Evolutionary conservation across 1,140 invertebrate species (phyloP), one percentile per base, ranked within the genome.

Genomic region (Pseudomyrmex sp.): DNA sequence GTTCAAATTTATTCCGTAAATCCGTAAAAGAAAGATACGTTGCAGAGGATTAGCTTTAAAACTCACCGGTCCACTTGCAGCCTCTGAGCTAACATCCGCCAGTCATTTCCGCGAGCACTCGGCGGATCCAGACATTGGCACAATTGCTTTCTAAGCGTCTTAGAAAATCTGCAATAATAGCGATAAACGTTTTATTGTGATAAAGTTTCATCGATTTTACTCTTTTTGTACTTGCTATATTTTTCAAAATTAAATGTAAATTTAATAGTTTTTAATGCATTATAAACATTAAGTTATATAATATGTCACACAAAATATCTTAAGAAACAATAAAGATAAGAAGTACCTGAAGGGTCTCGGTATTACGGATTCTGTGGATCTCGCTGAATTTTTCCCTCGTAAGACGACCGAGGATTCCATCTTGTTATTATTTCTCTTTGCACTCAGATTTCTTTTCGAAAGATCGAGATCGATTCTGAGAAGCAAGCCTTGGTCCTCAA

Each of bases 61-160:
- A 48, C 92, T 94, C 92, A 97, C 96, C 98, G 97, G 95, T 99
- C 98, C 26, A 99, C 98, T 92, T 97, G 96, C 8, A 99, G 95
- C 91, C 97, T 96, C 91, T 98, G 96, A 46, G 98, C 98, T 63
- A 99, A 94, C 95, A 98, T 97, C 83, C 98, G 95, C 98, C 98
- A 99, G 92, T 99, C 98, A 92, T 98, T 99, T 20, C 98, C 98
- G 80, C 97, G 96, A 0, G 96, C 96, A 89, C 98, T 98, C 0
- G 98, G 98, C 23, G 98, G 97, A 95, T 99, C 98, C 75, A 99
- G 94, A 92, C 97, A 97, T 87, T 97, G 96, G 91, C 98, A 98
- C 35, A 99, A 95, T 94, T 98, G 96, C 90, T 97, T 96, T 90
- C 97, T 97, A 44, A 98, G 95, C 73, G 96, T 95, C 90, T 96